Evolutionary conservation across 2,888 invertebrate genomes (phyloP).

Genomic region (Caenorhabditis sinica): DNA sequence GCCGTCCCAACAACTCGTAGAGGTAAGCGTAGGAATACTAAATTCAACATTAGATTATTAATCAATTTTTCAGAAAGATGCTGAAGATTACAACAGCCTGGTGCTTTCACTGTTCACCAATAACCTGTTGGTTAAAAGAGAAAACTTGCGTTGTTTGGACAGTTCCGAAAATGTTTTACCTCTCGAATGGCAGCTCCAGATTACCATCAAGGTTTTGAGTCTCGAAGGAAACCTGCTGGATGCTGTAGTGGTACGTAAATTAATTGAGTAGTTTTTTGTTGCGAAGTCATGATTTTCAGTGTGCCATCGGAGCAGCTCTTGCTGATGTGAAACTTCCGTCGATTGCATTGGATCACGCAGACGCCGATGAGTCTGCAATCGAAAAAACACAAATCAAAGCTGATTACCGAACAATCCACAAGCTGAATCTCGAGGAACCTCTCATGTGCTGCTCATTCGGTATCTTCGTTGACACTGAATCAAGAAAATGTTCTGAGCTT

Average conservation of each 20-base stretch:
- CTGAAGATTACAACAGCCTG: conserved; percentile 50
- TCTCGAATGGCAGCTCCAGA: conserved; percentile 51
- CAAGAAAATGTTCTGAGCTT: conserved; percentile 7
- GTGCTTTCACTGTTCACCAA: conserved; percentile 39
- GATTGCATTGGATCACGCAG: conserved; percentile 58
- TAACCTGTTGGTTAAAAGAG: conserved; percentile 32
- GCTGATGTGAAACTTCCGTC: conserved; percentile 60
- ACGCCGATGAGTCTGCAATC: conserved; percentile 66
- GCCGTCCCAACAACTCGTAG: conserved; percentile 46
- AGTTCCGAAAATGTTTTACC: conserved; percentile 14
- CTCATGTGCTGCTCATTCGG: conserved; percentile 60
- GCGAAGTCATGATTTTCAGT: conserved; percentile 31
- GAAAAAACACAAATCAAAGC: conserved; percentile 68
- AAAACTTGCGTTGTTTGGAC: conserved; percentile 45
- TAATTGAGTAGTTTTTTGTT: too few relatives aligned
- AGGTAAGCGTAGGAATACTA: conserved; percentile 53
- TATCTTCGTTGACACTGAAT: conserved; percentile 22
- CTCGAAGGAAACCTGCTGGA: conserved; percentile 52
- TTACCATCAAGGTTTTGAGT: conserved; percentile 56
- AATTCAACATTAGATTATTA: not conserved
- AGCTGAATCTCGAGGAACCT: conserved; percentile 28
- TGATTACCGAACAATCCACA: conserved; percentile 33
- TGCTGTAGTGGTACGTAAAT: conserved; percentile 42
- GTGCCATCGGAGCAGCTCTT: conserved; percentile 62
- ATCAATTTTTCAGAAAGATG: conserved; percentile 35